These are phyloP conservation scores for Takifugu bimaculatus DNA, from an alignment of 2,113 vertebrate genomes.

Conservation along the genomic window DNA sequence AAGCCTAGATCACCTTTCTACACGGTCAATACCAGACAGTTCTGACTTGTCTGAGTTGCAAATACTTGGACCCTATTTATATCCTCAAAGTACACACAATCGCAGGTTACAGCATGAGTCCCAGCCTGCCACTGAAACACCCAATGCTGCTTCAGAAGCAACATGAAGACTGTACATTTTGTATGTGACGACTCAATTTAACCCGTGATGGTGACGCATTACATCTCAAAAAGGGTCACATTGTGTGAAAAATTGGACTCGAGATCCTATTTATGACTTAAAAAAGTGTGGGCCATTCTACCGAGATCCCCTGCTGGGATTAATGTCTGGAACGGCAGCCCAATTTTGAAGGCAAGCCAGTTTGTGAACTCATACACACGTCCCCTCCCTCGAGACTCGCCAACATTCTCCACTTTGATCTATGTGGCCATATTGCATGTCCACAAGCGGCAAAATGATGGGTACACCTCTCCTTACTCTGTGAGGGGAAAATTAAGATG, in stretches of 20 bases:
- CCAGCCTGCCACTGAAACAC: too few relatives aligned
- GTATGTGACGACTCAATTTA: not conserved
- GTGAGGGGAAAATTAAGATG: conserved; percentile 36
- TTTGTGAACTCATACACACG: conserved; percentile 11
- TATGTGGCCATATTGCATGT: conserved; percentile 21
- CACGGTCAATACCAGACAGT: too few relatives aligned
- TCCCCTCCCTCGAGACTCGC: conserved; percentile 21
- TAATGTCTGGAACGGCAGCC: conserved; percentile 9
- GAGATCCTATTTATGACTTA: conserved; percentile 14
- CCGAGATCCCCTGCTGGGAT: conserved; percentile 11
- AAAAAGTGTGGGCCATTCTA: conserved; percentile 19
- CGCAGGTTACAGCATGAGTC: too few relatives aligned
- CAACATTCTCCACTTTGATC: conserved; percentile 41
- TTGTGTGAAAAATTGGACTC: conserved; percentile 11
- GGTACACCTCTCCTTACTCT: conserved; percentile 14
- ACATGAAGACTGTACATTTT: not conserved
- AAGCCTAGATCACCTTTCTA: too few relatives aligned
- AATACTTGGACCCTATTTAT: too few relatives aligned
- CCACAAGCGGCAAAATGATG: conserved; percentile 23
- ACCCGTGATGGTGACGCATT: not conserved
- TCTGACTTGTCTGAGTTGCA: too few relatives aligned
- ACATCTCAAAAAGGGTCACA: conserved; percentile 2
- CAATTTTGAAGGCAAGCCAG: conserved; percentile 6
- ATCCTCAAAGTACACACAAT: too few relatives aligned
- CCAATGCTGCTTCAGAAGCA: too few relatives aligned